Conservation (phyloP, 2,797 vertebrate genomes). For the Eospalax fontanierii region DNA sequence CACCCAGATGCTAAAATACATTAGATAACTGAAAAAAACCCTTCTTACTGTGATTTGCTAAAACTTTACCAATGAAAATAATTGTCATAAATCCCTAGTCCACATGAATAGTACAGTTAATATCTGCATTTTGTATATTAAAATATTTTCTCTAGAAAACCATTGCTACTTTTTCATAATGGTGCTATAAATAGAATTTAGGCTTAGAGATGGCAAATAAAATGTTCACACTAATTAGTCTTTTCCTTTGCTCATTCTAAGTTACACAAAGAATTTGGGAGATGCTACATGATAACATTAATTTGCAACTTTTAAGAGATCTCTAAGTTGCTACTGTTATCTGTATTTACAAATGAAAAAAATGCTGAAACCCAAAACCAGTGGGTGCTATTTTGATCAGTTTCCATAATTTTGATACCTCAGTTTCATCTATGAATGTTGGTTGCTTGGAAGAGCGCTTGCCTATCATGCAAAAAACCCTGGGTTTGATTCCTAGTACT, state of each 20-base stretch:
- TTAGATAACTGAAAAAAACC: background rate
- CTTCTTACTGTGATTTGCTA: slow-evolving; percentile 31
- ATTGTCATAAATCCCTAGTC: background rate
- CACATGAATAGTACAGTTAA: background rate
- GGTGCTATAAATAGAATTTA: slow-evolving; percentile 14
- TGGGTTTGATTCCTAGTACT: too few relatives aligned
- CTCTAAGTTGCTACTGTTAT: background rate
- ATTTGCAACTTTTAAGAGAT: background rate
- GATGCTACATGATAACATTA: background rate
- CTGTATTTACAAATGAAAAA: background rate
- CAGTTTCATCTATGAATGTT: background rate
- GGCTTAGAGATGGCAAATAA: background rate
- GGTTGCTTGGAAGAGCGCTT: background rate
- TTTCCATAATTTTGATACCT: background rate
- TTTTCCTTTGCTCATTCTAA: slow-evolving; percentile 25
- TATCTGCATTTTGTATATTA: slow-evolving; percentile 11
- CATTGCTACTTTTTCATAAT: background rate
- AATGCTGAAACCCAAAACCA: background rate
- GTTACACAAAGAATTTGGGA: background rate
- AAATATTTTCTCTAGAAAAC: background rate
- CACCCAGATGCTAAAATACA: background rate
- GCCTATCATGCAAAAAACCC: too few relatives aligned
- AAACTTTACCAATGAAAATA: slow-evolving; percentile 1
- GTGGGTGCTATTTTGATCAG: too few relatives aligned
- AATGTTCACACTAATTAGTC: slow-evolving; percentile 35